Conservation (phyloP, 2,797 vertebrate species). For the Peromyscus aztecus region DNA sequence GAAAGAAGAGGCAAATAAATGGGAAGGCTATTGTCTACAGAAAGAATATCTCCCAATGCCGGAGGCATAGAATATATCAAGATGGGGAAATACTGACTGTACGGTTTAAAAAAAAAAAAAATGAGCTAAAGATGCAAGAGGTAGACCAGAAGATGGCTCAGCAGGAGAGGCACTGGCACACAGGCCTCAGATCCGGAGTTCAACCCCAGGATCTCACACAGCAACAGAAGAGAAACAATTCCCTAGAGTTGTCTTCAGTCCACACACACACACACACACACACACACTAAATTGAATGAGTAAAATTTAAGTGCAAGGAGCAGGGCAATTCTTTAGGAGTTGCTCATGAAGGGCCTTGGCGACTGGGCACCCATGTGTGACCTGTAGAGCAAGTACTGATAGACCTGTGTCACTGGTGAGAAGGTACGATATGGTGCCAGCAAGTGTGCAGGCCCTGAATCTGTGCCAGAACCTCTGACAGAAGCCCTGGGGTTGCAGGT, state of each 20-base stretch:
- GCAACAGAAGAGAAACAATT: neutral
- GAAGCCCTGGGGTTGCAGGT: neutral
- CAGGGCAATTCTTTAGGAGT: neutral
- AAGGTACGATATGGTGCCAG: neutral
- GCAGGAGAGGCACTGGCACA: neutral
- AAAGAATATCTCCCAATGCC: neutral
- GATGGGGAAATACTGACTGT: neutral
- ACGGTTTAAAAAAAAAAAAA: neutral
- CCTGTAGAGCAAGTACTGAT: conserved; percentile 20
- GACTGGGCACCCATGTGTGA: neutral
- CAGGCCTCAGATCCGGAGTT: neutral
- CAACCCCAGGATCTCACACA: neutral
- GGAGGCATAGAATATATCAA: neutral
- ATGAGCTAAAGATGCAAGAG: neutral
- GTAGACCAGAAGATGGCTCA: neutral
- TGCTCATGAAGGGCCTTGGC: neutral
- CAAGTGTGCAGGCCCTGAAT: neutral
- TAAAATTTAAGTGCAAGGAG: neutral
- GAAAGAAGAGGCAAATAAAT: conserved; percentile 29
- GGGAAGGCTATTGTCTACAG: neutral
- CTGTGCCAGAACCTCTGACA: neutral
- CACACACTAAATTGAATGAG: neutral
- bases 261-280: too few species aligned
- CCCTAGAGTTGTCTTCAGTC: neutral
- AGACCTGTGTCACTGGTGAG: conserved; percentile 9